Conservation (phyloP, 2,797 vertebrate species). For the Neoniphon sammara region DNA sequence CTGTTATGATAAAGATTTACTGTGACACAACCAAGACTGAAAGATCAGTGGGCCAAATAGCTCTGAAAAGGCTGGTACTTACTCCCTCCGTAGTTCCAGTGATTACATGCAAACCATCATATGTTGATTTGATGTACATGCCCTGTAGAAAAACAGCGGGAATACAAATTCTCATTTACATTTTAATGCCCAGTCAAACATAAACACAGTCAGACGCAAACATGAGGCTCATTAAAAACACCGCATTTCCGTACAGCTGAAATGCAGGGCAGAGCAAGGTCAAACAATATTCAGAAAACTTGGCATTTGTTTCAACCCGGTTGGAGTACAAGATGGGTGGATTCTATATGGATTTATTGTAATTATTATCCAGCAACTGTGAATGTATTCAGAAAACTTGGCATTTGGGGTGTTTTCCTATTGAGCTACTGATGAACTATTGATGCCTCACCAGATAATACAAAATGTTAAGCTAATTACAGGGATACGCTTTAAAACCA, state of each 20-base stretch:
- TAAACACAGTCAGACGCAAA: constrained; percentile 33
- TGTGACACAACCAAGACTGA: constrained; percentile 14
- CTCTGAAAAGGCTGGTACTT: constrained; percentile 76
- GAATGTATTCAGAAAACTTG: too few relatives aligned
- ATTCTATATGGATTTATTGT: constrained; percentile 24
- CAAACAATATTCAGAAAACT: constrained; percentile 23
- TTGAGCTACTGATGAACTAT: neutral
- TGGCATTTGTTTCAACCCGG: constrained; percentile 55
- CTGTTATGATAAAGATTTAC: constrained; percentile 11
- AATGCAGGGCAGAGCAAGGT: constrained; percentile 29
- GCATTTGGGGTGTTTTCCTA: neutral
- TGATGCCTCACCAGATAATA: neutral
- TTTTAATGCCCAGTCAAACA: constrained; percentile 16
- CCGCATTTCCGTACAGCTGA: constrained; percentile 32
- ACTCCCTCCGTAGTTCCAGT: constrained; percentile 99
- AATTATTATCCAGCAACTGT: constrained; percentile 5
- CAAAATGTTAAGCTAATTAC: constrained; percentile 14
- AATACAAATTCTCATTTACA: constrained; percentile 18
- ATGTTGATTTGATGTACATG: constrained; percentile 99
- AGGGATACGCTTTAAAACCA: constrained; percentile 24
- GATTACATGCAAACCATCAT: constrained; percentile 99
- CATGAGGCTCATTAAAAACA: constrained; percentile 40
- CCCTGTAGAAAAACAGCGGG: constrained; percentile 84
- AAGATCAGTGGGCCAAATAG: constrained; percentile 12
- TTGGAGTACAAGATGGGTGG: constrained; percentile 14